Evolutionary conservation across 2,797 vertebrate species (phyloP).

Genomic region (Nyctalus aviator): DNA sequence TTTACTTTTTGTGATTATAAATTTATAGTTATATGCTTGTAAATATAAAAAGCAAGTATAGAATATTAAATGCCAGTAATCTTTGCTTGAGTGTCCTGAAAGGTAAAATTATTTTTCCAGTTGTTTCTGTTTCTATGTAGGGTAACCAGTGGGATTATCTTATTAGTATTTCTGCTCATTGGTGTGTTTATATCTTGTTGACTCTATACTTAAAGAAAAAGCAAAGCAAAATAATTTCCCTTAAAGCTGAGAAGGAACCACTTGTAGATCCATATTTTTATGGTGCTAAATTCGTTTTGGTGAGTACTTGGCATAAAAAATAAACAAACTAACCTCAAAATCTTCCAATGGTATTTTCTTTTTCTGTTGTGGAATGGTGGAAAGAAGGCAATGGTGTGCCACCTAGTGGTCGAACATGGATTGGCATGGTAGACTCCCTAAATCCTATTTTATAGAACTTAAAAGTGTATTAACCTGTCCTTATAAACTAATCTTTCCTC

Average conservation of each 20-base stretch:
- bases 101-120: neutral
- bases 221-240: constrained; percentile 11
- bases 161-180: neutral
- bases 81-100: neutral
- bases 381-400: constrained; percentile 75
- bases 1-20: neutral
- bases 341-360: constrained; percentile 10
- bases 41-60: neutral
- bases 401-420: constrained; percentile 76
- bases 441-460: neutral
- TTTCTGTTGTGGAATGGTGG: constrained; percentile 8
- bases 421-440: neutral
- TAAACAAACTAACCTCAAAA: neutral
- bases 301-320: neutral
- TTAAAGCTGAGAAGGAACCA: neutral
- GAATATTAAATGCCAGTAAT: neutral
- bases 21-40: neutral
- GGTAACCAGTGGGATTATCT: neutral
- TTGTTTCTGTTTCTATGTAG: neutral
- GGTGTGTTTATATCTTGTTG: neutral
- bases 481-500: neutral
- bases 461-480: neutral
- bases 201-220: constrained; percentile 9
- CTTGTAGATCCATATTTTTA: neutral
- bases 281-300: neutral